Evolutionary conservation across 1,140 invertebrate species (phyloP).

Genomic region (Calliphora vicina): DNA sequence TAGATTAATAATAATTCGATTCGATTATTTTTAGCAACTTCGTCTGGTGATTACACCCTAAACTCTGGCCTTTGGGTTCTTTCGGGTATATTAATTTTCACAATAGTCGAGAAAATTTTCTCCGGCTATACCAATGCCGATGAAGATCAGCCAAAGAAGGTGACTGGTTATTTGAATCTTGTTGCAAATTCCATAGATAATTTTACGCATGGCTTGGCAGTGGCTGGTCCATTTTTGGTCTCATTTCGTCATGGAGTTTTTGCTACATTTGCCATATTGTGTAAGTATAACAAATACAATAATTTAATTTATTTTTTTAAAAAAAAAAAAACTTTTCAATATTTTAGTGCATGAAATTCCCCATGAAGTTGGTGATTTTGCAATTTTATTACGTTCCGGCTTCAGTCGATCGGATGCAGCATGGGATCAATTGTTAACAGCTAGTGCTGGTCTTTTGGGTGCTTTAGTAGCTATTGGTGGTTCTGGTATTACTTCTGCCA

Average conservation of each 20-base stretch:
- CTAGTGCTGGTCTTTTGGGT: slow-evolving; percentile 85
- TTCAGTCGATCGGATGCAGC: slow-evolving; percentile 94
- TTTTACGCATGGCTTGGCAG: slow-evolving; percentile 95
- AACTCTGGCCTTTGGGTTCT: slow-evolving; percentile 88
- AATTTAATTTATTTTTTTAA: too few relatives aligned
- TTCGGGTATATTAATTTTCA: slow-evolving; percentile 88
- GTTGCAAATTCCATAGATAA: slow-evolving; percentile 97
- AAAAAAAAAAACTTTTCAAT: not conserved
- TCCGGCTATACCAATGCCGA: slow-evolving; percentile 64
- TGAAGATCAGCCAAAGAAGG: slow-evolving; percentile 65
- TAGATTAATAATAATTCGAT: not conserved
- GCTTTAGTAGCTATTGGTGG: slow-evolving; percentile 85
- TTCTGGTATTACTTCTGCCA: slow-evolving; percentile 78
- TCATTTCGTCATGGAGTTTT: slow-evolving; percentile 85
- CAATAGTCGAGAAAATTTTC: slow-evolving; percentile 88
- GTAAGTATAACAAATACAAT: too few relatives aligned
- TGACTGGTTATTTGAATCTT: slow-evolving; percentile 92
- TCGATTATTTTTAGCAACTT: slow-evolving; percentile 46
- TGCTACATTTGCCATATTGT: slow-evolving; percentile 91
- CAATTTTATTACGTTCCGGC: slow-evolving; percentile 91
- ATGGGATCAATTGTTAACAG: slow-evolving; percentile 89
- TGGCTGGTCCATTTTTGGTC: slow-evolving; percentile 94
- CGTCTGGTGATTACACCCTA: slow-evolving; percentile 69
- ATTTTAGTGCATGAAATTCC: slow-evolving; percentile 92
- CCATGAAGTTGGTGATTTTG: slow-evolving; percentile 97